Conservation (phyloP, 2,888 invertebrate species). For the Cephus spinipes region DNA sequence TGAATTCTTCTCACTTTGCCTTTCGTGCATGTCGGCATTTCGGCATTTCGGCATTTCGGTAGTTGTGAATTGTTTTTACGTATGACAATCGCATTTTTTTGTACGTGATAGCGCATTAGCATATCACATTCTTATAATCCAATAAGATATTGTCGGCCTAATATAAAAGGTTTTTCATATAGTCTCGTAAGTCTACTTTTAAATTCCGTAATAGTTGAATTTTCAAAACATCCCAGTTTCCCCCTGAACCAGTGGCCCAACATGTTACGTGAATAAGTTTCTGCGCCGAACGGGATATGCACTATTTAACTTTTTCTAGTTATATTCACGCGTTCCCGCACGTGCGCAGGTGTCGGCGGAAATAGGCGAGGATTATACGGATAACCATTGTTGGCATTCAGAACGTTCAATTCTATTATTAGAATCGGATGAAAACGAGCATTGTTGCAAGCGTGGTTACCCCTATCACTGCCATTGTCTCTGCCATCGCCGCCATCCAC, state of each 20-base stretch:
- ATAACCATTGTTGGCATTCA: background rate
- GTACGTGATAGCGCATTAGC: background rate
- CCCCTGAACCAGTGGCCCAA: background rate
- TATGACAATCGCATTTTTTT: background rate
- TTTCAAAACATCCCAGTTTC: background rate
- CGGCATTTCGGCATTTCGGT: too few relatives aligned
- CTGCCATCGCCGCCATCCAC: too few relatives aligned
- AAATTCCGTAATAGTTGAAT: background rate
- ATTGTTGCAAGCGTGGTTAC: background rate
- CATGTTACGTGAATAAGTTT: background rate
- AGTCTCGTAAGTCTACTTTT: background rate
- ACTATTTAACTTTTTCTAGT: background rate
- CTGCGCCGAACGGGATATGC: background rate
- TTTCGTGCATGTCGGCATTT: background rate
- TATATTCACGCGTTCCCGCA: background rate
- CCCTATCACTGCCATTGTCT: too few relatives aligned
- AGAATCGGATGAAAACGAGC: background rate
- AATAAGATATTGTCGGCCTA: too few relatives aligned
- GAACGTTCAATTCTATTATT: background rate
- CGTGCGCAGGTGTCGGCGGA: background rate
- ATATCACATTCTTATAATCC: background rate
- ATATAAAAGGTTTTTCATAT: too few relatives aligned
- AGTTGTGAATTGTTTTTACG: too few relatives aligned
- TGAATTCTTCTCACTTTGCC: background rate
- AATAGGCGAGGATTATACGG: background rate